A percentile compares a stretch with the other conserved stretches of the same genome.
Conservation (phyloP, 2,797 vertebrate species). For the Sebastolobus altivelis region DNA sequence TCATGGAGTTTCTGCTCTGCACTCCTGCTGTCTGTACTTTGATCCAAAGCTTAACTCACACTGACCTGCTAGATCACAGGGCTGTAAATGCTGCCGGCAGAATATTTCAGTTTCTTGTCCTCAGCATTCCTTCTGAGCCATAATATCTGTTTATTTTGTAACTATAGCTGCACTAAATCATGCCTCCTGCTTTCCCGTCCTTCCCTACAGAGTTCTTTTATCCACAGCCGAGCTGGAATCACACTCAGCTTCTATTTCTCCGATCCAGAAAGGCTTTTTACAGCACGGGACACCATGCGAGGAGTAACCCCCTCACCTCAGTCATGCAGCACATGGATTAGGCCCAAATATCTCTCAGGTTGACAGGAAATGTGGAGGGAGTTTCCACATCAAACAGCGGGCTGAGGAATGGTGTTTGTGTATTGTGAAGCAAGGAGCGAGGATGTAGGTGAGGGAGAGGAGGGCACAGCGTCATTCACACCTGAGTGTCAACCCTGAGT, state of each 20-base stretch:
- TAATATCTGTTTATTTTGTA: constrained; percentile 47
- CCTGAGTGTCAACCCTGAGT: constrained; percentile 67
- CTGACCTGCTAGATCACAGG: neutral
- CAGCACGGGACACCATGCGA: constrained; percentile 18
- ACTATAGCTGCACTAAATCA: constrained; percentile 43
- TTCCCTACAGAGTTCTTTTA: constrained; percentile 52
- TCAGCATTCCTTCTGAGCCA: constrained; percentile 10
- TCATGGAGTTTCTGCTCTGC: neutral
- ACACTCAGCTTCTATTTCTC: constrained; percentile 70
- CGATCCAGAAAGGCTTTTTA: constrained; percentile 53
- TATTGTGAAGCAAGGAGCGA: constrained; percentile 69
- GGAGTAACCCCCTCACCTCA: constrained; percentile 21
- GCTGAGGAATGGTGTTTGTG: constrained; percentile 72
- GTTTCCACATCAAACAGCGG: constrained; percentile 80
- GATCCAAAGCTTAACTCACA: constrained; percentile 36
- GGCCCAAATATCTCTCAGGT: constrained; percentile 59
- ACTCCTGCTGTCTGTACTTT: constrained; percentile 7
- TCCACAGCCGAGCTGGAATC: constrained; percentile 63
- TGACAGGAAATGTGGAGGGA: constrained; percentile 77
- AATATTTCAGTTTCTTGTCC: constrained; percentile 30
- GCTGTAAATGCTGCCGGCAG: constrained; percentile 3
- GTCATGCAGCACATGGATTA: constrained; percentile 41
- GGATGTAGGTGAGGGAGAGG: constrained; percentile 63
- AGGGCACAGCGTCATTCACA: constrained; percentile 80
- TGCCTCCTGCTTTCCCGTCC: constrained; percentile 13